phyloP scores from a whole-genome alignment of 1,140 invertebrate species.

The Teleogryllus occipitalis region DNA sequence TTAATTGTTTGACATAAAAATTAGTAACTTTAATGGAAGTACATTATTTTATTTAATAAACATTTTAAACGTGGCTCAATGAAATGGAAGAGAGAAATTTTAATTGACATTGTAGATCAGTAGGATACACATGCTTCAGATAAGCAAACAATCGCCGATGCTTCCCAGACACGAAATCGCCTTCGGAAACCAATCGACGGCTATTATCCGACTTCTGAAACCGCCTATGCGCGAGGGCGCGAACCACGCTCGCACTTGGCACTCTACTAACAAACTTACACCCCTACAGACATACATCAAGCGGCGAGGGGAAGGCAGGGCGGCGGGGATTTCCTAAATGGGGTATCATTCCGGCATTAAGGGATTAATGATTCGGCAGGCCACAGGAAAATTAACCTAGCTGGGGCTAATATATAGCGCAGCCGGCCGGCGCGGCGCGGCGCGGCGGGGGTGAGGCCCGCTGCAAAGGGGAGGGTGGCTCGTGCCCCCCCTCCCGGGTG shows the following conservation, averaged over 20 bases:
- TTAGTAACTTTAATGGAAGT: no score
- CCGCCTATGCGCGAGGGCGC: no score
- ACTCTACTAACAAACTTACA: not conserved
- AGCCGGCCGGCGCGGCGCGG: not conserved
- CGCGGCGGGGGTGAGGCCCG: not conserved
- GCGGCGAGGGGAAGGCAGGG: not conserved
- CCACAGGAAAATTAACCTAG: slow-evolving; percentile 20
- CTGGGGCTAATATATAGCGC: slow-evolving; percentile 10
- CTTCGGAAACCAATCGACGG: no score
- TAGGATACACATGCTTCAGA: no score
- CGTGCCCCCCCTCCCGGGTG: no score
- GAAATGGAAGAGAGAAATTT: no score
- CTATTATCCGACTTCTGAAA: not conserved
- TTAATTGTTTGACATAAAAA: no score
- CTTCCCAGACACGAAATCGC: no score
- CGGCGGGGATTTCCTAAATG: slow-evolving; percentile 13
- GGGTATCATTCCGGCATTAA: slow-evolving; percentile 22
- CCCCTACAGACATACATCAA: not conserved
- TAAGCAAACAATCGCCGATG: no score
- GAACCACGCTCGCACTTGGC: not conserved
- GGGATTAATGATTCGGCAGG: slow-evolving; percentile 21
- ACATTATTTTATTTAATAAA: no score
- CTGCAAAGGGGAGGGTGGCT: not conserved
- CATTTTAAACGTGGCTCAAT: no score
- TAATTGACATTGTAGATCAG: no score